These are phyloP conservation scores for Scomber japonicus DNA, from an alignment of 2,113 vertebrate species.

Conservation along the genomic window DNA sequence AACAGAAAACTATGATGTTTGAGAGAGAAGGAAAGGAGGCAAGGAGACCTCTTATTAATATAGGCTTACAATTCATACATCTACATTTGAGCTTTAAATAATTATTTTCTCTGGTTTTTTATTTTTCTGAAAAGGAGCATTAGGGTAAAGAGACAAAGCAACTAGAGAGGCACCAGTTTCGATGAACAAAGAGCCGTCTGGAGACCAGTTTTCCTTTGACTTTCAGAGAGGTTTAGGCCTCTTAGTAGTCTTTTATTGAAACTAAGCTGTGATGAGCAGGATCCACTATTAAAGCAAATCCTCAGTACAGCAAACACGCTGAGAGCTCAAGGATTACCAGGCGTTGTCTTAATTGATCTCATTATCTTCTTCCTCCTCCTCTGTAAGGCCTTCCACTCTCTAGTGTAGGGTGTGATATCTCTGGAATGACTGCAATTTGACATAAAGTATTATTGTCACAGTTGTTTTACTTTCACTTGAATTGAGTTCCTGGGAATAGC, in stretches of 20 bases:
- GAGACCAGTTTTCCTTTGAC: constrained; percentile 47
- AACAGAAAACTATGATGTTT: neutral
- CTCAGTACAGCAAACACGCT: constrained; percentile 42
- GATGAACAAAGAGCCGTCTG: constrained; percentile 57
- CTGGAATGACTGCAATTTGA: constrained; percentile 50
- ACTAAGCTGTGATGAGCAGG: constrained; percentile 66
- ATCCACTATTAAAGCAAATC: constrained; percentile 49
- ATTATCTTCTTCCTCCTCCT: constrained; percentile 70
- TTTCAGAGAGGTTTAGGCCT: constrained; percentile 52
- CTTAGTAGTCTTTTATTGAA: constrained; percentile 62
- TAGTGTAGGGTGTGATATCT: constrained; percentile 54
- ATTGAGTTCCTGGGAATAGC: constrained; percentile 21
- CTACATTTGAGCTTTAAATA: constrained; percentile 53
- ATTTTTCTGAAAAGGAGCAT: constrained; percentile 34
- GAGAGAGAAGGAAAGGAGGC: constrained; percentile 16
- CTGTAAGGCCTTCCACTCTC: constrained; percentile 51
- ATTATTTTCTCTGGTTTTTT: constrained; percentile 15
- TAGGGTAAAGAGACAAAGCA: constrained; percentile 42
- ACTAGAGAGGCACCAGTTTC: constrained; percentile 36
- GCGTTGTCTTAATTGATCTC: constrained; percentile 80
- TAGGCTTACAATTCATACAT: constrained; percentile 64
- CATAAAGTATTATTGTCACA: constrained; percentile 39
- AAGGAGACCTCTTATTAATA: constrained; percentile 43
- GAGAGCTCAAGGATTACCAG: constrained; percentile 69
- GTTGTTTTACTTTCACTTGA: neutral